Evolutionary conservation across 1,140 invertebrate genomes (phyloP), one percentile per base, ranked within the genome.

Genomic region (Pseudomyrmex gracilis): DNA sequence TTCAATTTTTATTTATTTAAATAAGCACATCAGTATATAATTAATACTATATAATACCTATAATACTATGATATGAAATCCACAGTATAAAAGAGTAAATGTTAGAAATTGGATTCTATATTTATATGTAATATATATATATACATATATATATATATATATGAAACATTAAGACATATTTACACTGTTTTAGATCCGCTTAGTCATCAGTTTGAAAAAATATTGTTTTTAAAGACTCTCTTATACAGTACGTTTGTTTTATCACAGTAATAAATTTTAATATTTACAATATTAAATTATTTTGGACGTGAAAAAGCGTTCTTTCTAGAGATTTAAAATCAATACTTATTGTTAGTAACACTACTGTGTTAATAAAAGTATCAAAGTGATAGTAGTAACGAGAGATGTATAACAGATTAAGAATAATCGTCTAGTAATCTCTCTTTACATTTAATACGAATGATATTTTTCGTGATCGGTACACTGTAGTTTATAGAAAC

Each of bases 181-280:
- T 71, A 80, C 57, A 78, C 20, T 1, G 4, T 45, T 57, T 55
- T 70, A 80, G 34, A 7, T 20, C 15, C 9, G 15, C 12, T 1
- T 63, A 63, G 22, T 49, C 68, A 45, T 49, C 66, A 45, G 4
- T 47, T 71, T 70, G 83, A 57, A 83, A 87, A 88, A 88, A 89
- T 89, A 89, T 76, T 17, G 9, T 53, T 55, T 82, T 24, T 60
- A 12, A 55, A 67, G 45, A 88, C 34, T 86, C 55, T 84, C 64
- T 84, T 89, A 89, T 74, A 74, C 45, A 61, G 55, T 89, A 80
- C 77, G 20, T 86, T 84, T 55, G 60, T 85, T 88, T 85, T 88
- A 88, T 88, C 87, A 88, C 87, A 89, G 87, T 60, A 86, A 84
- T 86, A 88, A 88, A 77, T 58, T 80, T 86, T 68, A 77, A 45